A percentile compares a stretch with the other conserved stretches of the same genome.
These are phyloP conservation scores for Sphyrna mokarran DNA, from an alignment of 2,113 vertebrate species.

Conservation along the genomic window DNA sequence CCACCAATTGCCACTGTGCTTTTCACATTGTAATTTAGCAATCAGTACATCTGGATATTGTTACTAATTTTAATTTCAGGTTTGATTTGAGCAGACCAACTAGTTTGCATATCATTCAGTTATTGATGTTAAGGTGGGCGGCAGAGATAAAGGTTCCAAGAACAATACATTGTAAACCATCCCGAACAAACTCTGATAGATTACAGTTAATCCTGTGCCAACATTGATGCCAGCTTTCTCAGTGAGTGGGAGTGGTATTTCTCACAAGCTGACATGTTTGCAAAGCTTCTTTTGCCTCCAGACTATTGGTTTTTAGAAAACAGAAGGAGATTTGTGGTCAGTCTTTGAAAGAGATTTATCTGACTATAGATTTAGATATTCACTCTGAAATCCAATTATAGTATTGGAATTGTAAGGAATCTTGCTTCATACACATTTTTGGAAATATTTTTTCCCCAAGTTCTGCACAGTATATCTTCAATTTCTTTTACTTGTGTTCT, in stretches of 20 bases:
- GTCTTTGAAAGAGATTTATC: not conserved
- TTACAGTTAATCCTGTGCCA: not conserved
- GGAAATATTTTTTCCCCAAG: not conserved
- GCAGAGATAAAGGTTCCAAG: not conserved
- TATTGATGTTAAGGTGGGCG: not conserved
- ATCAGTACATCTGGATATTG: not conserved
- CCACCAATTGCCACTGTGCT: not conserved
- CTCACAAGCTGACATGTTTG: not conserved
- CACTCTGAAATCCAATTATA: not conserved
- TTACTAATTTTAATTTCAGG: not conserved
- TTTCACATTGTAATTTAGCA: not conserved
- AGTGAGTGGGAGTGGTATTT: not conserved
- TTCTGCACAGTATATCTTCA: too few relatives aligned
- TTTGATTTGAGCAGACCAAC: not conserved
- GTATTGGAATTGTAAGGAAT: not conserved
- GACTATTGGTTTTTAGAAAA: not conserved
- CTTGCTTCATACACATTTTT: not conserved
- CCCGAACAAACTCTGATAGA: not conserved
- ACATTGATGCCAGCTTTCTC: not conserved
- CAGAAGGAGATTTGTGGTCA: not conserved
- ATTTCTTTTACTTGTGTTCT: too few relatives aligned
- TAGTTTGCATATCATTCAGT: not conserved
- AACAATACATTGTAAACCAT: not conserved
- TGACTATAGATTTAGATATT: not conserved
- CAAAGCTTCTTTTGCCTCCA: not conserved